A percentile compares a stretch with the other conserved stretches of the same genome.
Conservation (phyloP, 23 tunicate genomes). For the Botrylloides violaceus region DNA sequence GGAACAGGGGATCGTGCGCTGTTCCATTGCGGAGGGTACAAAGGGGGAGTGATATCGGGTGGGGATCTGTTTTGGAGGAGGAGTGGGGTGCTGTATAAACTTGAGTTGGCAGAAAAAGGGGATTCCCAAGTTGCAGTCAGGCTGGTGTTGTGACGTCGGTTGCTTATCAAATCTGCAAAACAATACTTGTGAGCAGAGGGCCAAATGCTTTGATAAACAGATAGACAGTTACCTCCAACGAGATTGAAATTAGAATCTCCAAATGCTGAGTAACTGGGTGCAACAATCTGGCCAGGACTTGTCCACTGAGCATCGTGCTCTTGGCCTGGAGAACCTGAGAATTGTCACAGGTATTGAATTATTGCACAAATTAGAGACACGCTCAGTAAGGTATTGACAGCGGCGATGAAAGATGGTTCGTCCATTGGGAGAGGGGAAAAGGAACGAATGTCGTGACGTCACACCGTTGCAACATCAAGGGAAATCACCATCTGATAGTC, state of each 20-base stretch:
- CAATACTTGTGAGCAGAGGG: not conserved
- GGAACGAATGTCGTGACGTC: too few species aligned
- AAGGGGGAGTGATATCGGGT: constrained; percentile 1
- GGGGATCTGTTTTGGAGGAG: not conserved
- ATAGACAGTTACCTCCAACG: constrained; percentile 4
- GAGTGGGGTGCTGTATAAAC: constrained; percentile 6
- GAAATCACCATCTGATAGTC: too few species aligned
- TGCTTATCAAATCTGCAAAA: not conserved
- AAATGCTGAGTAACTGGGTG: constrained; percentile 23
- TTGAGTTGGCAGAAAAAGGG: constrained; percentile 9
- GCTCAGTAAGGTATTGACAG: too few species aligned
- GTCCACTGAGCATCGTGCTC: constrained; percentile 8
- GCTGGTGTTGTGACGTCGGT: not conserved
- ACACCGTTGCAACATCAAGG: too few species aligned
- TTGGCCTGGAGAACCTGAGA: not conserved
- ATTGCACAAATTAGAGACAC: too few species aligned
- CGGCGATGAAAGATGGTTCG: too few species aligned
- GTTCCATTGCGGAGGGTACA: not conserved
- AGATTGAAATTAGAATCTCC: constrained; percentile 19
- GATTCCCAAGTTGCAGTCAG: constrained; percentile 1
- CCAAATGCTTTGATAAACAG: too few species aligned
- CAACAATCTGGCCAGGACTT: not conserved
- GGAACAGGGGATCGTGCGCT: not conserved
- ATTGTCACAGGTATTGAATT: too few species aligned
- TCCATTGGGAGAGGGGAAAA: too few species aligned